Evolutionary conservation across 2,888 invertebrate genomes (phyloP).

Genomic region (Temnothorax unifasciatus): DNA sequence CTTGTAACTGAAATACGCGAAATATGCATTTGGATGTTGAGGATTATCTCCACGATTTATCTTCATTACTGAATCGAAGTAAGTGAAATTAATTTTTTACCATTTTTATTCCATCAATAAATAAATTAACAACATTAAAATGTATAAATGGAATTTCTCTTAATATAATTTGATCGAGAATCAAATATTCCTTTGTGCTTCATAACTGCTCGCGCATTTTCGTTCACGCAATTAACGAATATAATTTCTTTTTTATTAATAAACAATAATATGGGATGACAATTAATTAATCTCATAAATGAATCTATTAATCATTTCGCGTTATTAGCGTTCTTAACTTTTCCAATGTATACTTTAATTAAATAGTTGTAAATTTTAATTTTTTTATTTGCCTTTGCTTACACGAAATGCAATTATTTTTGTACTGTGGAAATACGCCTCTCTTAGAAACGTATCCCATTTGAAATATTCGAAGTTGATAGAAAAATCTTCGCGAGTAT

Average conservation of each 20-base stretch:
- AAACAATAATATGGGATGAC: not conserved
- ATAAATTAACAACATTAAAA: constrained; percentile 8
- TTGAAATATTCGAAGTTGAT: constrained; percentile 30
- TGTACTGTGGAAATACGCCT: not conserved
- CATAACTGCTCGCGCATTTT: not conserved
- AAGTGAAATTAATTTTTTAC: constrained; percentile 13
- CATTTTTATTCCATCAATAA: not conserved
- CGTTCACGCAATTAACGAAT: not conserved
- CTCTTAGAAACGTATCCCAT: not conserved
- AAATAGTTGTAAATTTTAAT: not conserved
- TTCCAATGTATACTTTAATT: not conserved
- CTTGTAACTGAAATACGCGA: constrained; percentile 20
- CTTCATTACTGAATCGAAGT: not conserved
- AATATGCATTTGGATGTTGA: not conserved
- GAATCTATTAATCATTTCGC: not conserved
- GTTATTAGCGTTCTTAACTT: not conserved
- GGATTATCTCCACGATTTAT: not conserved
- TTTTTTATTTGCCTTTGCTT: not conserved
- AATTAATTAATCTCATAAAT: not conserved
- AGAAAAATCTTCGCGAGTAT: constrained; percentile 41
- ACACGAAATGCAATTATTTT: not conserved
- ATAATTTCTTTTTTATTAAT: not conserved
- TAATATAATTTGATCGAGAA: not conserved
- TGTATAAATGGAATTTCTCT: not conserved
- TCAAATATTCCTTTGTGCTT: not conserved